Percentiles rank a stretch among this genome's conserved stretches.
These are phyloP conservation scores for Tringa solitaria DNA, from an alignment of 2,113 vertebrate species.

Conservation along the genomic window DNA sequence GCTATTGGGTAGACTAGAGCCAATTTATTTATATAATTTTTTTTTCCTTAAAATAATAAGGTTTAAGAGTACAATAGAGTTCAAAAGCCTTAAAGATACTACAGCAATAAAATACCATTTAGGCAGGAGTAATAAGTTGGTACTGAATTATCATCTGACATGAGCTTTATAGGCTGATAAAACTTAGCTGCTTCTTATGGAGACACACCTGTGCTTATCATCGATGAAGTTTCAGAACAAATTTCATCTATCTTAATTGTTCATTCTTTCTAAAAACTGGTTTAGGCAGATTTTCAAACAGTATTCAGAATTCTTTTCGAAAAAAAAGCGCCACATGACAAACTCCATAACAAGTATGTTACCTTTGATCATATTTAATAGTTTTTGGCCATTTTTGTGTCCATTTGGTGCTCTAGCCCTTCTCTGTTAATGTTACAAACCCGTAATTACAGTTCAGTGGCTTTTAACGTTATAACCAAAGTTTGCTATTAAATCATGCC, in stretches of 20 bases:
- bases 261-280: background rate
- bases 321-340: background rate
- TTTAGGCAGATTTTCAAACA: background rate
- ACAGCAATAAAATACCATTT: slow-evolving; percentile 22
- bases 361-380: background rate
- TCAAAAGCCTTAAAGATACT: slow-evolving; percentile 32
- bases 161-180: background rate
- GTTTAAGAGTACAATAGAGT: background rate
- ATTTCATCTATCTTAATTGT: background rate
- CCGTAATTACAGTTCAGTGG: background rate
- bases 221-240: background rate
- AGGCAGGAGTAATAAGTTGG: background rate
- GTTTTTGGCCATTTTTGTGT: background rate
- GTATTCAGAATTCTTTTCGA: background rate
- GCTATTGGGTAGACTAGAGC: background rate
- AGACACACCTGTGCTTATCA: background rate
- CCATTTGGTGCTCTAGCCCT: background rate
- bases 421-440: background rate
- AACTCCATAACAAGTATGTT: background rate
- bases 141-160: slow-evolving; percentile 15
- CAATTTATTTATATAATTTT: slow-evolving; percentile 2
- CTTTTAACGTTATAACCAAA: background rate
- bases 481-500: background rate
- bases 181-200: background rate
- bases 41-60: background rate